These are phyloP conservation scores for Montipora foliosa DNA, from an alignment of 64 coral and sea anemone genomes.

Conservation along the genomic window DNA sequence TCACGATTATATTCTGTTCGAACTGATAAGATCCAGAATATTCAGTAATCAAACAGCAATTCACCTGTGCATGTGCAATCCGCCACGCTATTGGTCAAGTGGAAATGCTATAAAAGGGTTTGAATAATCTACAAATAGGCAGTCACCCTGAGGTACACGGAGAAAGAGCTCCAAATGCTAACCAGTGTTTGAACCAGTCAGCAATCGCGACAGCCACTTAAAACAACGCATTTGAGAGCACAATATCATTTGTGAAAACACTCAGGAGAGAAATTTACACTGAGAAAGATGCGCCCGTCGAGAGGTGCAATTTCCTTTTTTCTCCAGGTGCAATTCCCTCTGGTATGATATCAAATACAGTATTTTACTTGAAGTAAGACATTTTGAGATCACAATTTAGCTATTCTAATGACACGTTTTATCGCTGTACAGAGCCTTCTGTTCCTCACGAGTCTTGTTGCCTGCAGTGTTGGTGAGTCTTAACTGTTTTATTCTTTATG, in stretches of 20 bases:
- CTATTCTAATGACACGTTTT: not conserved
- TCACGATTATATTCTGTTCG: not conserved
- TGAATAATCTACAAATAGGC: slow-evolving; percentile 26
- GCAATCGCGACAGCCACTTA: not conserved
- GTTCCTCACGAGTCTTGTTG: not conserved
- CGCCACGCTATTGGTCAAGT: not conserved
- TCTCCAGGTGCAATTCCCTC: slow-evolving; percentile 19
- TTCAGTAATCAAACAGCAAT: slow-evolving; percentile 2
- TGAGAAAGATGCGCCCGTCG: not conserved
- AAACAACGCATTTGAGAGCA: not conserved
- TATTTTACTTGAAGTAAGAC: not conserved
- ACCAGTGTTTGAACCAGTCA: not conserved
- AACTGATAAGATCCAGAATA: slow-evolving; percentile 3
- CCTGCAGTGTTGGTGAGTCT: slow-evolving; percentile 35
- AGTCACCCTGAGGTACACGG: too few relatives aligned
- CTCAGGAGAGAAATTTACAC: not conserved
- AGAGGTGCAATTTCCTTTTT: not conserved
- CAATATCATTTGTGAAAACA: slow-evolving; percentile 46
- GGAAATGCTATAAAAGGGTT: not conserved
- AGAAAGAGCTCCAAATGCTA: not conserved
- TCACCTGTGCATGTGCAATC: not conserved
- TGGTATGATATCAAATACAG: not conserved
- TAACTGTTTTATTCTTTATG: not conserved
- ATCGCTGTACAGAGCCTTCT: slow-evolving; percentile 13
- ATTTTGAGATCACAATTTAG: not conserved